Evolutionary conservation across 2,113 vertebrate genomes (phyloP).

Genomic region (Naja naja): DNA sequence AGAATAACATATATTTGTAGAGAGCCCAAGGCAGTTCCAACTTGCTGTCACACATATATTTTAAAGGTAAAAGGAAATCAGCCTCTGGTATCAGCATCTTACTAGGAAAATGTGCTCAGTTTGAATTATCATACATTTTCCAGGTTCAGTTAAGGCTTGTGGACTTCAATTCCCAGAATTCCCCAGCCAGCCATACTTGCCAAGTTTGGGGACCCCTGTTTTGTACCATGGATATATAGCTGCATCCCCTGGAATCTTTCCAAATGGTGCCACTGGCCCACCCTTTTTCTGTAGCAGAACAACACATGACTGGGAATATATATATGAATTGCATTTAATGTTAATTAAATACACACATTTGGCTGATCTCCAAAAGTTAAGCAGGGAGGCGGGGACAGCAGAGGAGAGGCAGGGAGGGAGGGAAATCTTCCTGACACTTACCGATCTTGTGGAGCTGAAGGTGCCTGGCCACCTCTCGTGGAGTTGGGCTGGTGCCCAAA

Average conservation of each 20-base stretch:
- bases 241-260: neutral
- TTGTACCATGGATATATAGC: neutral
- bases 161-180: neutral
- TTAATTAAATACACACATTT: neutral
- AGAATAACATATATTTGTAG: neutral
- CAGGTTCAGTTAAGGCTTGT: neutral
- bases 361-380: neutral
- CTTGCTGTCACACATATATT: neutral
- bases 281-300: neutral
- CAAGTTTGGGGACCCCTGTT: neutral
- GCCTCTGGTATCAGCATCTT: neutral
- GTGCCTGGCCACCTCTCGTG: conserved; percentile 79
- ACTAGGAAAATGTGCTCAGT: neutral
- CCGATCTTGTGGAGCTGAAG: conserved; percentile 86
- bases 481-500: conserved; percentile 86
- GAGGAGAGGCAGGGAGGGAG: accelerated
- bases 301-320: neutral
- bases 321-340: neutral
- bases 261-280: neutral
- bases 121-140: neutral
- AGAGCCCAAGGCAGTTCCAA: neutral
- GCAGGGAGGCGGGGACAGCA: neutral
- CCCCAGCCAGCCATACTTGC: too few relatives aligned
- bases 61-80: neutral
- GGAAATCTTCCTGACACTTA: conserved; percentile 41